phyloP scores from a whole-genome alignment of 1,140 invertebrate genomes.

The Solenopsis invicta region DNA sequence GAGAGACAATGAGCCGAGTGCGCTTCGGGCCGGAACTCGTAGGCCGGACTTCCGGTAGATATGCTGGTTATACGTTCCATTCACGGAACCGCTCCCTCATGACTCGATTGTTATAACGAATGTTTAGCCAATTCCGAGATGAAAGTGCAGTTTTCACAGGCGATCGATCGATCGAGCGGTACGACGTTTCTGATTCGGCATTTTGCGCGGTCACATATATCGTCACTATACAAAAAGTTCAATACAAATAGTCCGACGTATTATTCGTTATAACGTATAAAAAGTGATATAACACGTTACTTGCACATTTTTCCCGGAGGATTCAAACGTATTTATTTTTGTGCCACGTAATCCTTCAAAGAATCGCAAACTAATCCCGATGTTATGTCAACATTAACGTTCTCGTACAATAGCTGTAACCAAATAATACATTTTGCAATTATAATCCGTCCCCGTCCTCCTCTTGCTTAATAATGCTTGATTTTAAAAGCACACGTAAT shows the following conservation, averaged over 20 bases:
- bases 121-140: constrained; percentile 71
- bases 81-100: constrained; percentile 76
- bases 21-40: constrained; percentile 84
- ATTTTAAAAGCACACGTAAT: neutral
- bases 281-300: neutral
- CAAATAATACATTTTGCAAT: neutral
- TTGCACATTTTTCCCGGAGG: neutral
- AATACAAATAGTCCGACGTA: neutral
- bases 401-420: neutral
- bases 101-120: constrained; percentile 71
- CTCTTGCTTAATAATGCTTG: constrained; percentile 1
- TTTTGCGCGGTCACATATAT: constrained; percentile 1
- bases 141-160: constrained; percentile 66
- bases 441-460: neutral
- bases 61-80: constrained; percentile 82
- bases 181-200: constrained; percentile 54
- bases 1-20: constrained; percentile 78
- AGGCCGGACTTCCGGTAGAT: constrained; percentile 87
- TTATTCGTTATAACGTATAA: neutral
- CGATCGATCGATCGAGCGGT: constrained; percentile 33
- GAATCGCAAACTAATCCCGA: constrained; percentile 15
- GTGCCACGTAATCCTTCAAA: constrained; percentile 2
- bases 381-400: neutral
- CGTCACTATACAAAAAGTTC: neutral
- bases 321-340: neutral